Conservation (phyloP, 2,888 invertebrate genomes). For the Tolmerus cingulatus region DNA sequence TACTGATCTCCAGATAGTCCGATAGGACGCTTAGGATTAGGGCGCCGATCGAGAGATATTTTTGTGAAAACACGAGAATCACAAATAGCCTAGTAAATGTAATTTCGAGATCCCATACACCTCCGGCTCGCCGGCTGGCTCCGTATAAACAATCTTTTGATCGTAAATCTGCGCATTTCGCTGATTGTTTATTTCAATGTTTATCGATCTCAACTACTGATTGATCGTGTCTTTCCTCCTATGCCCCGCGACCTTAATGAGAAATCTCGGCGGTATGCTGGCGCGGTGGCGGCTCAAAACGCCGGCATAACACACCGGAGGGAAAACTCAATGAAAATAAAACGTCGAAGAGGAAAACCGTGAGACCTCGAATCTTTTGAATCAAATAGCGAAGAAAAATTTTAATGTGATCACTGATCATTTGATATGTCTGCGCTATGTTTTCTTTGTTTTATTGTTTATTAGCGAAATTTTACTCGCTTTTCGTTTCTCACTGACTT, state of each 20-base stretch:
- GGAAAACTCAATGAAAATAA: conserved; percentile 25
- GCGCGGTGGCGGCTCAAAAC: not conserved
- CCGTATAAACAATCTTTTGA: not conserved
- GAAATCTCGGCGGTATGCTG: not conserved
- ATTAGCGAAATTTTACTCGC: not conserved
- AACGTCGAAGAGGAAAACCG: conserved; percentile 30
- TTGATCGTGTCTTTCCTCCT: conserved; percentile 39
- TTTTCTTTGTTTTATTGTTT: conserved; percentile 22
- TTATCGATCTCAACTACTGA: conserved; percentile 33
- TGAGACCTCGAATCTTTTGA: conserved; percentile 33
- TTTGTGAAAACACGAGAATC: conserved; percentile 36
- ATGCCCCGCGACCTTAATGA: conserved; percentile 11
- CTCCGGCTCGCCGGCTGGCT: not conserved
- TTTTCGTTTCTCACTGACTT: not conserved
- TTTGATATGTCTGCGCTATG: conserved; percentile 31
- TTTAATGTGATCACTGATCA: conserved; percentile 34
- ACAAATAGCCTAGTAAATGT: conserved; percentile 17
- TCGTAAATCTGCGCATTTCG: conserved; percentile 34
- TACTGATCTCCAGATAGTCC: conserved; percentile 1
- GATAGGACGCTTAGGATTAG: conserved; percentile 23
- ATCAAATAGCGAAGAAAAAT: conserved; percentile 35
- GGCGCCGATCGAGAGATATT: conserved; percentile 15
- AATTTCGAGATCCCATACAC: conserved; percentile 5
- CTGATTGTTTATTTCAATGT: conserved; percentile 40
- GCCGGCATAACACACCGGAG: not conserved